Evolutionary conservation across 1,140 invertebrate genomes (phyloP).

Genomic region (Artemia franciscana): DNA sequence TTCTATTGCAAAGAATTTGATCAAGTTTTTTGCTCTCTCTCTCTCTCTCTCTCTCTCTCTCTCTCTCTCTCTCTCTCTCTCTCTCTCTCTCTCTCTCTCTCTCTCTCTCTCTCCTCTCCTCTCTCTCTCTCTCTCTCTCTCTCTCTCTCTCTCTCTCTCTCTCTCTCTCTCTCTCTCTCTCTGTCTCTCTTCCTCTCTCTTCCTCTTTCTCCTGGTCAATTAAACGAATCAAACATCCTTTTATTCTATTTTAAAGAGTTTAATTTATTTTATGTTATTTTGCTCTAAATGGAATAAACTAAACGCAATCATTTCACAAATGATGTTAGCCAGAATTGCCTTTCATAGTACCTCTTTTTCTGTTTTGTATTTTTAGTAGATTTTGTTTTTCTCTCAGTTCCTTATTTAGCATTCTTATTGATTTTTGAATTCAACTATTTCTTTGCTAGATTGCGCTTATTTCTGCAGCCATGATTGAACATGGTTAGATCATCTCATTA

Average conservation of each 20-base stretch:
- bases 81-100: background rate
- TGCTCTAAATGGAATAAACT: background rate
- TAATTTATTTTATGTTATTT: background rate
- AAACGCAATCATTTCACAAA: too few species aligned
- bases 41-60: background rate
- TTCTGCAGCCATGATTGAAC: too few species aligned
- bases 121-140: background rate
- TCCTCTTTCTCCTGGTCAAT: conserved; percentile 2
- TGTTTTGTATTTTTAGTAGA: too few species aligned
- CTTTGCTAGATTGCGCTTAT: too few species aligned
- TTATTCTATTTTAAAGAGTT: too few species aligned
- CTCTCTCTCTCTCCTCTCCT: background rate
- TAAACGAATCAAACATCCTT: background rate
- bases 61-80: background rate
- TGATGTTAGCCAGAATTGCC: too few species aligned
- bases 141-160: conserved; percentile 3
- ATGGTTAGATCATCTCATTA: too few species aligned
- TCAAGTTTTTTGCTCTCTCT: background rate
- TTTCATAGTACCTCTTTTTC: too few species aligned
- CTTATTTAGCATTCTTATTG: too few species aligned
- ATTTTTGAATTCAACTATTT: too few species aligned
- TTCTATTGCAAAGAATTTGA: too few species aligned
- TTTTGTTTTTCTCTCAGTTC: too few species aligned
- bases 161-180: background rate
- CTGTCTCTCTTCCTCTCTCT: conserved; percentile 4